A percentile compares a stretch with the other conserved stretches of the same genome.
Conservation (phyloP, 2,888 invertebrate species). For the Lycaena phlaeas region DNA sequence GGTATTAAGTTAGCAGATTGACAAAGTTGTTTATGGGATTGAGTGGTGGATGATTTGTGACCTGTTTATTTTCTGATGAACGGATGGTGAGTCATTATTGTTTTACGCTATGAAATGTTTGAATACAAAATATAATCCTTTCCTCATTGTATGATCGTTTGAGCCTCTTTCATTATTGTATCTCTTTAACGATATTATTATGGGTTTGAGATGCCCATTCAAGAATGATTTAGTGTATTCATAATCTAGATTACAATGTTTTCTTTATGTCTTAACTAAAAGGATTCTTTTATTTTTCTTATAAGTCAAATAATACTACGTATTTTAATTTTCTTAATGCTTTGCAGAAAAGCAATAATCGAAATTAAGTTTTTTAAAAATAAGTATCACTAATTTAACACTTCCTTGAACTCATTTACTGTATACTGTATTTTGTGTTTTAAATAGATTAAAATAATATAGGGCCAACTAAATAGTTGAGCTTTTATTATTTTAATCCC, state of each 20-base stretch:
- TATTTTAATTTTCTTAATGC: too few species aligned
- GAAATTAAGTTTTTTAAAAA: too few species aligned
- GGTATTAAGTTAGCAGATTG: constrained; percentile 73
- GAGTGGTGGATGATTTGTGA: constrained; percentile 57
- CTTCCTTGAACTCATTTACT: too few species aligned
- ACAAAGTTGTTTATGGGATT: constrained; percentile 71
- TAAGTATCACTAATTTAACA: too few species aligned
- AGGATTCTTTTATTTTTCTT: too few species aligned
- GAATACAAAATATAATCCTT: constrained; percentile 2
- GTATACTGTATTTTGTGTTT: too few species aligned
- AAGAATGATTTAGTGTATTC: constrained; percentile 4
- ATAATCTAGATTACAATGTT: constrained; percentile 7
- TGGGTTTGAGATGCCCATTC: constrained; percentile 3
- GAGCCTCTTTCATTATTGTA: constrained; percentile 3
- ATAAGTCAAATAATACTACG: too few species aligned
- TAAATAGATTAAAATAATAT: too few species aligned
- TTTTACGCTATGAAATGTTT: constrained; percentile 21
- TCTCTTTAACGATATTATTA: constrained; percentile 6
- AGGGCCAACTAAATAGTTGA: too few species aligned
- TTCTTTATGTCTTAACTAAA: too few species aligned
- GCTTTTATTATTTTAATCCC: too few species aligned
- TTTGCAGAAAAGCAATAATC: too few species aligned
- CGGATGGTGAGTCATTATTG: constrained; percentile 29
- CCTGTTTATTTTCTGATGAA: constrained; percentile 19
- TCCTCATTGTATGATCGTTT: not conserved